A percentile compares a stretch with the other conserved stretches of the same genome.
These are phyloP conservation scores for Capromys pilorides DNA, from an alignment of 2,797 vertebrate species.

Conservation along the genomic window DNA sequence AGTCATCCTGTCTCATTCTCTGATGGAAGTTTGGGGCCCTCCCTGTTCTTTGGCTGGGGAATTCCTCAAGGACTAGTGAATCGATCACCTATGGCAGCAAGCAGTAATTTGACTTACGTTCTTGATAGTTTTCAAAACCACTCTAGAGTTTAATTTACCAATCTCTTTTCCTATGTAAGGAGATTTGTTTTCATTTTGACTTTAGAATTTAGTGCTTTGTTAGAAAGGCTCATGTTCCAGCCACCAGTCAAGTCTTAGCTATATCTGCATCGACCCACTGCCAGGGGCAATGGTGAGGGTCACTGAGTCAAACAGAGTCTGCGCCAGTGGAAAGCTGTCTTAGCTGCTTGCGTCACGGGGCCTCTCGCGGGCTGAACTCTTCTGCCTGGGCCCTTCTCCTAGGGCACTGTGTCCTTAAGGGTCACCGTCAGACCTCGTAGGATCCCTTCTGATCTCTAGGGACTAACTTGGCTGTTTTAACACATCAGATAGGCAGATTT, in stretches of 20 bases:
- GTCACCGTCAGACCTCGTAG: neutral
- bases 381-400: neutral
- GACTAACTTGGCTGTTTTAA: neutral
- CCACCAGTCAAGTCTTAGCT: neutral
- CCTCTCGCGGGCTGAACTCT: neutral
- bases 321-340: neutral
- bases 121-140: neutral
- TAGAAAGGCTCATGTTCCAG: neutral
- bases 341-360: rapidly evolving
- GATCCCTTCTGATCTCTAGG: neutral
- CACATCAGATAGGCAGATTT: neutral
- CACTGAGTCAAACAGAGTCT: neutral
- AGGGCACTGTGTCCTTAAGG: neutral
- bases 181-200: neutral
- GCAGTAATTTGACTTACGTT: neutral
- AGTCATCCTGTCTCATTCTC: neutral
- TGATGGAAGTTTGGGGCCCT: neutral
- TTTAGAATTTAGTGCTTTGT: neutral
- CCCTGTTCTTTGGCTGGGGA: neutral
- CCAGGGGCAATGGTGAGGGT: neutral
- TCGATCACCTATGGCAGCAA: neutral
- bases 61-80: neutral
- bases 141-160: neutral
- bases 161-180: neutral
- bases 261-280: neutral